phyloP scores from a whole-genome alignment of 2,113 vertebrate species.

The Oplegnathus fasciatus region DNA sequence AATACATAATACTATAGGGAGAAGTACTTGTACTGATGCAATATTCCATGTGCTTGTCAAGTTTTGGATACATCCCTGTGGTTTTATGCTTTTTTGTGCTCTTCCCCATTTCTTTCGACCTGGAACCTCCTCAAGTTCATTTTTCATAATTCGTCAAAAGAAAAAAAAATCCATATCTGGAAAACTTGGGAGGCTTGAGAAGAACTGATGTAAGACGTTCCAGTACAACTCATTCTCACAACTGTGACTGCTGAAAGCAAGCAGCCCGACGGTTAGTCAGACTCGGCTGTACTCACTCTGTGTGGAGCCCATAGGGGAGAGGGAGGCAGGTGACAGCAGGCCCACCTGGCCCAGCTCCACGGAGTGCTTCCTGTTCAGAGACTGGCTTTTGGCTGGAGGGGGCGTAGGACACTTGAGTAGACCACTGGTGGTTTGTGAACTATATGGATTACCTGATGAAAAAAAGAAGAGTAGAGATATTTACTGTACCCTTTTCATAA shows the following conservation, averaged over 20 bases:
- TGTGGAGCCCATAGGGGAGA: slow-evolving; percentile 94
- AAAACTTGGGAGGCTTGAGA: slow-evolving; percentile 26
- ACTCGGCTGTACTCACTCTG: slow-evolving; percentile 91
- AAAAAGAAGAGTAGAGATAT: slow-evolving; percentile 28
- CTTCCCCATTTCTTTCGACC: slow-evolving; percentile 24
- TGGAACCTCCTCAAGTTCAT: slow-evolving; percentile 10
- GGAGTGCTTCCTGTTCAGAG: slow-evolving; percentile 95
- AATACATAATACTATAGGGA: not conserved
- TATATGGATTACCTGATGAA: slow-evolving; percentile 85
- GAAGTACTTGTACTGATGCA: slow-evolving; percentile 1
- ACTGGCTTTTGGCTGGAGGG: slow-evolving; percentile 91
- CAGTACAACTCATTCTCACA: not conserved
- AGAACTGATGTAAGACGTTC: slow-evolving; percentile 20
- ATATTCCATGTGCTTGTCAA: not conserved
- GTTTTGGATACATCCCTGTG: not conserved
- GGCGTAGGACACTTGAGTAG: slow-evolving; percentile 97
- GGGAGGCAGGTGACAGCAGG: slow-evolving; percentile 93
- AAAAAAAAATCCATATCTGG: slow-evolving; percentile 17
- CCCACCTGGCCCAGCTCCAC: slow-evolving; percentile 92
- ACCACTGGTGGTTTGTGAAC: slow-evolving; percentile 91
- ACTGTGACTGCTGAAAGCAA: not conserved
- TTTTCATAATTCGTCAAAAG: slow-evolving; percentile 19
- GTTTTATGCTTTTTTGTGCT: slow-evolving; percentile 2
- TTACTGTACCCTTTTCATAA: not conserved
- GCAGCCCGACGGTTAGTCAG: not conserved